Evolutionary conservation across 2,888 invertebrate genomes (phyloP).

Genomic region (Tetragnatha montana): DNA sequence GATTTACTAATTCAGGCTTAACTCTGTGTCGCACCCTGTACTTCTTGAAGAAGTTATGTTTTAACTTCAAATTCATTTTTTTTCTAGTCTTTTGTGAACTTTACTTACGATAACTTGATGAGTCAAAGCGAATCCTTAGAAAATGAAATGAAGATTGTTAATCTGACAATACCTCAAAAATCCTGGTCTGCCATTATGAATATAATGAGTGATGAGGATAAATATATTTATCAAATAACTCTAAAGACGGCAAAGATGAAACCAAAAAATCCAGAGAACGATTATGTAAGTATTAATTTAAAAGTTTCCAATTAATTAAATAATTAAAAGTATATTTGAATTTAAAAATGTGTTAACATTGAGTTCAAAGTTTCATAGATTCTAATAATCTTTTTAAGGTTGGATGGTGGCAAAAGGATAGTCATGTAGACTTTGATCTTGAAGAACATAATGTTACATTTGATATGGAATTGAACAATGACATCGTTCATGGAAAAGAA

Average conservation of each 20-base stretch:
- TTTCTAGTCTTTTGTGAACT: conserved; percentile 47
- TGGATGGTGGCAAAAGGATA: conserved; percentile 54
- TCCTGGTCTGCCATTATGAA: conserved; percentile 36
- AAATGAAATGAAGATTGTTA: conserved; percentile 12
- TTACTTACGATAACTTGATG: conserved; percentile 35
- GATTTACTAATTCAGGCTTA: too few species aligned
- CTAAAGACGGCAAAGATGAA: conserved; percentile 24
- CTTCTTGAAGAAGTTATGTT: too few species aligned
- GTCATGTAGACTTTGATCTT: not conserved
- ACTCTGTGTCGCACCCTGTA: too few species aligned
- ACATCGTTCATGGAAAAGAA: not conserved
- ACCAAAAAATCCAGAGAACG: conserved; percentile 5
- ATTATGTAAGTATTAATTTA: conserved; percentile 34
- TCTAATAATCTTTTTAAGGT: conserved; percentile 19
- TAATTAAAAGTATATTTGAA: too few species aligned
- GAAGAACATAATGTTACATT: conserved; percentile 31
- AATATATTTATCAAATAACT: not conserved
- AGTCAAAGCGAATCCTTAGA: not conserved
- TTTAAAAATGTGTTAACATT: too few species aligned
- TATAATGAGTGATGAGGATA: not conserved
- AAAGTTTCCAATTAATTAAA: too few species aligned
- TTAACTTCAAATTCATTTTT: not conserved
- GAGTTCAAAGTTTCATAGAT: too few species aligned
- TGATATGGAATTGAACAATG: not conserved
- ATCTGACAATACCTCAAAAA: conserved; percentile 40